Evolutionary conservation across 2,888 invertebrate species (phyloP).

Genomic region (Cheilosia pagana): DNA sequence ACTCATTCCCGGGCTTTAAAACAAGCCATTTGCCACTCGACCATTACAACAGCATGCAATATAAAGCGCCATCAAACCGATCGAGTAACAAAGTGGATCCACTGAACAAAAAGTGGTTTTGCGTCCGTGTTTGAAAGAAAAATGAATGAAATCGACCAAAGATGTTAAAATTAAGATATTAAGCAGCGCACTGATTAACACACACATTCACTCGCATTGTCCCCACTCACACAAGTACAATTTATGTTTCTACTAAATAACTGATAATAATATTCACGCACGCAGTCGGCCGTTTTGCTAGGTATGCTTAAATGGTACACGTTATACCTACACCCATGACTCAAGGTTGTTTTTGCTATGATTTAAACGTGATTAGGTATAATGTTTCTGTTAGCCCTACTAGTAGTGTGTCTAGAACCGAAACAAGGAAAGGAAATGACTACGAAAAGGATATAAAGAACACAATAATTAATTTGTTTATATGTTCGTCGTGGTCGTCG

Average conservation of each 20-base stretch:
- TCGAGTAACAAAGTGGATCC: slow-evolving; percentile 42
- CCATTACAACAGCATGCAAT: slow-evolving; percentile 68
- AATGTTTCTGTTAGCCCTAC: slow-evolving; percentile 25
- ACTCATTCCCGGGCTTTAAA: slow-evolving; percentile 57
- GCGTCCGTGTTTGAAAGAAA: slow-evolving; percentile 31
- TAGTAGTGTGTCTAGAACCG: slow-evolving; percentile 22
- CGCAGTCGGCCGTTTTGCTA: background rate
- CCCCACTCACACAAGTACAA: slow-evolving; percentile 53
- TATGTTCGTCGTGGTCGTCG: slow-evolving; percentile 27
- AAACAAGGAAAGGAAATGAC: slow-evolving; percentile 46
- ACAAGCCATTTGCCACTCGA: slow-evolving; percentile 70
- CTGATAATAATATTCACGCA: slow-evolving; percentile 34
- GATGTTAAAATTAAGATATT: slow-evolving; percentile 25
- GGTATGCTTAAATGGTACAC: slow-evolving; percentile 1
- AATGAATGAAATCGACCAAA: slow-evolving; percentile 33
- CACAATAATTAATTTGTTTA: slow-evolving; percentile 27
- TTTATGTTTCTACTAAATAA: slow-evolving; percentile 45
- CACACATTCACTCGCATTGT: slow-evolving; percentile 51
- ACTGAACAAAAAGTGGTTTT: background rate
- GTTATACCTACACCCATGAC: no score
- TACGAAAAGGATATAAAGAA: slow-evolving; percentile 45
- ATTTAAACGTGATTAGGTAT: slow-evolving; percentile 1
- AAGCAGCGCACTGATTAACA: slow-evolving; percentile 29
- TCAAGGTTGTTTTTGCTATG: slow-evolving; percentile 11
- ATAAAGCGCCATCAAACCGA: slow-evolving; percentile 61